Percentiles rank a stretch among this genome's conserved stretches.
Evolutionary conservation across 2,888 invertebrate species (phyloP).

Genomic region (Aphidius colemani): DNA sequence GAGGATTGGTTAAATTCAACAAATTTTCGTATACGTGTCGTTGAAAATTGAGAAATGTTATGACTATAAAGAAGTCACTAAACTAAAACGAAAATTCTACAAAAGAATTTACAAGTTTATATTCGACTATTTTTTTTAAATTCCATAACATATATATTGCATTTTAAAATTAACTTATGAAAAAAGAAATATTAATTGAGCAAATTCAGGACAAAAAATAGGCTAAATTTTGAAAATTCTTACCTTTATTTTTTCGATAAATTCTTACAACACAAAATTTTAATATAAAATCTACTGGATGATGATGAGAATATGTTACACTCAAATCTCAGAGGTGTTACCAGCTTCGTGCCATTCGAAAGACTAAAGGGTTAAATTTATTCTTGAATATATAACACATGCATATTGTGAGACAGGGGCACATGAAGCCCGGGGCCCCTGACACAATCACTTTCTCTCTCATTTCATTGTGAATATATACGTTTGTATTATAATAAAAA

Average conservation of each 20-base stretch:
- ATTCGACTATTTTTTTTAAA: no score
- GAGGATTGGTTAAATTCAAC: conserved; percentile 3
- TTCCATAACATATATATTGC: no score
- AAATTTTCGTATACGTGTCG: conserved; percentile 5
- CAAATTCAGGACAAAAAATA: background rate
- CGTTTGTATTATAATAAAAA: no score
- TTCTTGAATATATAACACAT: conserved; percentile 56
- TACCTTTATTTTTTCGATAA: conserved; percentile 3
- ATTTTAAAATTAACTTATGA: background rate
- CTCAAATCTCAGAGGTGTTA: conserved; percentile 47
- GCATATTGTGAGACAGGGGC: conserved; percentile 45
- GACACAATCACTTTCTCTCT: conserved; percentile 3
- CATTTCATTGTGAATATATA: conserved; percentile 31
- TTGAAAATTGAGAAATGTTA: background rate
- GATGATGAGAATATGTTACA: conserved; percentile 5
- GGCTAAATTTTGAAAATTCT: conserved; percentile 15
- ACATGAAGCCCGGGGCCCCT: conserved; percentile 46
- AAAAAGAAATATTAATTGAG: background rate
- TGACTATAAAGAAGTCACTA: no score
- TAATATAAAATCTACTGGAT: background rate
- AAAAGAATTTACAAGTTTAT: no score
- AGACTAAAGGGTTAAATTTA: conserved; percentile 59
- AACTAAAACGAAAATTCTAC: background rate
- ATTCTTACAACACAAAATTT: no score
- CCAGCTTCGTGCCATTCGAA: conserved; percentile 54